A percentile compares a stretch with the other conserved stretches of the same genome.
These are phyloP conservation scores for Cichladusa arquata DNA, from an alignment of 2,113 vertebrate species.

Conservation along the genomic window DNA sequence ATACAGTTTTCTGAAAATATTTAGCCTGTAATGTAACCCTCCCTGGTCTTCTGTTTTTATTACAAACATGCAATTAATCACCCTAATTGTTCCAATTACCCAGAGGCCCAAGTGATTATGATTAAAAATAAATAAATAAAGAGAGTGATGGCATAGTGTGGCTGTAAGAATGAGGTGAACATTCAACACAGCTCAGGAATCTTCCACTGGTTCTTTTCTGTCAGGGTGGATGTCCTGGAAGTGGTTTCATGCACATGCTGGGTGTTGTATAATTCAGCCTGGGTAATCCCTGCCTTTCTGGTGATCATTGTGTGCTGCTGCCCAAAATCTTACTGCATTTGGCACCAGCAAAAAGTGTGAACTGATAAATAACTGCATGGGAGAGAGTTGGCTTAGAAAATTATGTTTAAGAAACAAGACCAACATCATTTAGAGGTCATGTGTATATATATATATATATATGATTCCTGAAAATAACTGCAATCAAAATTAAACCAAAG, in stretches of 20 bases:
- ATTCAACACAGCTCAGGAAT: background rate
- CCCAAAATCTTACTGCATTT: background rate
- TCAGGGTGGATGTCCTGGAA: background rate
- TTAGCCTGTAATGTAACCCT: constrained; percentile 83
- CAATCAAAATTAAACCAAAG: constrained; percentile 3
- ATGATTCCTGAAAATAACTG: background rate
- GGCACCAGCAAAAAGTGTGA: background rate
- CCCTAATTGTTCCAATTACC: constrained; percentile 83
- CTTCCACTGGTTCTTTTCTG: background rate
- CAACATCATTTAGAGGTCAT: background rate
- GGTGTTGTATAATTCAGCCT: background rate
- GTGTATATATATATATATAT: background rate
- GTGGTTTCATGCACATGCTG: background rate
- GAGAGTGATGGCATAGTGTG: background rate
- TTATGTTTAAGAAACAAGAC: background rate
- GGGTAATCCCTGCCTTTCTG: background rate
- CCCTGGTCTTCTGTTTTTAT: constrained; percentile 84
- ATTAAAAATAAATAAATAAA: constrained; percentile 37
- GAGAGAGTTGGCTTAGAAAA: background rate
- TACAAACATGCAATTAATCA: constrained; percentile 91
- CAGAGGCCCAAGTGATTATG: constrained; percentile 72
- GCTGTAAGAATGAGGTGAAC: background rate
- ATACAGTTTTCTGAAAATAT: constrained; percentile 81
- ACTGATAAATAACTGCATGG: background rate
- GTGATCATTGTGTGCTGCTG: background rate